These are phyloP conservation scores for Phengaris alcon DNA, from an alignment of 2,888 invertebrate genomes.

Conservation along the genomic window DNA sequence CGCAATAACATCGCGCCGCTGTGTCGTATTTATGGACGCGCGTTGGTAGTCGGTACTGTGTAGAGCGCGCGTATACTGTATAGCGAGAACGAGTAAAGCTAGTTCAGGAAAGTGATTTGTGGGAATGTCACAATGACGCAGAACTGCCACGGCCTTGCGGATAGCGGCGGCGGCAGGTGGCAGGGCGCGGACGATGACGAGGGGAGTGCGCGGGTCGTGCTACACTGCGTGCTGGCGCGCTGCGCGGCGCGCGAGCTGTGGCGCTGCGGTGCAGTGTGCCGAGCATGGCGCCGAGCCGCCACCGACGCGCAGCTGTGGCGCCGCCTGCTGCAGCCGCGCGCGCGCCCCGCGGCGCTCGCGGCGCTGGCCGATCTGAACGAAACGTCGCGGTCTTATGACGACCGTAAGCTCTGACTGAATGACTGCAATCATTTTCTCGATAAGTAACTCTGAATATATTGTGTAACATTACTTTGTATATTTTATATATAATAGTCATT, in stretches of 20 bases:
- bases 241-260: conserved; percentile 47
- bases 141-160: background rate
- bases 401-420: background rate
- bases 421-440: background rate
- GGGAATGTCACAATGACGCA: background rate
- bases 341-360: conserved; percentile 35
- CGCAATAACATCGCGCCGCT: background rate
- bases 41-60: background rate
- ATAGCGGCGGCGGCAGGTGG: conserved; percentile 28
- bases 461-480: too few species aligned
- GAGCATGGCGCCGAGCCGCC: conserved; percentile 56
- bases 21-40: background rate
- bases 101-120: background rate
- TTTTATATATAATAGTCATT: too few species aligned
- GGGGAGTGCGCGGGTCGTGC: conserved; percentile 38
- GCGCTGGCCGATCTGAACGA: conserved; percentile 34
- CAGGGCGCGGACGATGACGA: conserved; percentile 32
- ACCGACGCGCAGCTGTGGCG: conserved; percentile 52
- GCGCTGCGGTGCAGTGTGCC: conserved; percentile 50
- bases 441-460: too few species aligned
- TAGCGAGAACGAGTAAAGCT: background rate
- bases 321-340: conserved; percentile 43
- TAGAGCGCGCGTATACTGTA: background rate
- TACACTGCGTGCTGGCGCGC: conserved; percentile 48
- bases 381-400: background rate